phyloP scores from a whole-genome alignment of 2,113 vertebrate species.

The Sylvietta virens region DNA sequence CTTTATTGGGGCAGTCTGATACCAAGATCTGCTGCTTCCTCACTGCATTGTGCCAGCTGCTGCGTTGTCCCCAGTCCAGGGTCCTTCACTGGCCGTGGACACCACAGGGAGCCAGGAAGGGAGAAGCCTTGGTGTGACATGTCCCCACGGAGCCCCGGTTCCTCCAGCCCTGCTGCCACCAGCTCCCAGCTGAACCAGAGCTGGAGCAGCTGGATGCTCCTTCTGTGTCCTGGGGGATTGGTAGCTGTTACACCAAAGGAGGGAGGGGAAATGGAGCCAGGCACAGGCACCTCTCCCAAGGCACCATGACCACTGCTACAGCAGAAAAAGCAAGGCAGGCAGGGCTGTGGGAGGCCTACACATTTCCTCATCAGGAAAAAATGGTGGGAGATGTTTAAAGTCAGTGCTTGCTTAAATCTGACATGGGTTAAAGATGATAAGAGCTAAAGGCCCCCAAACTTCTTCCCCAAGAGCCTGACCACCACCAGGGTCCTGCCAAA shows the following conservation, averaged over 20 bases:
- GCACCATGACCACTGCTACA: not conserved
- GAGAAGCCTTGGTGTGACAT: not conserved
- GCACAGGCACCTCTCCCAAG: not conserved
- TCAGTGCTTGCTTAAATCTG: not conserved
- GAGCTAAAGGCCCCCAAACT: not conserved
- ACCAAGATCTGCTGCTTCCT: not conserved
- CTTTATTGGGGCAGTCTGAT: not conserved
- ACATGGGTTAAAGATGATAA: not conserved
- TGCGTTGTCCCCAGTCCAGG: not conserved
- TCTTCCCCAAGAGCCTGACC: not conserved
- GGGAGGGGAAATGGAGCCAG: not conserved
- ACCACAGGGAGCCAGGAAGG: not conserved
- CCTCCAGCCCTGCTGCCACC: not conserved
- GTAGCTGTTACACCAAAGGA: not conserved
- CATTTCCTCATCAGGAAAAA: not conserved
- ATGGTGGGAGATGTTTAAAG: not conserved
- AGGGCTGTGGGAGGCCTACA: not conserved
- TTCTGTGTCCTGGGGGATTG: not conserved
- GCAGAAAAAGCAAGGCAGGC: not conserved
- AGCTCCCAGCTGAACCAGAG: not conserved
- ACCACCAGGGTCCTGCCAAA: not conserved
- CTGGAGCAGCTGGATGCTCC: not conserved
- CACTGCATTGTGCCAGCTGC: rapidly evolving
- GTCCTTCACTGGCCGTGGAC: not conserved
- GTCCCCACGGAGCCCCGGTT: rapidly evolving